Conservation (phyloP, 37 sponge, comb jelly and placozoan genomes). For the Oscarella lobularis region DNA sequence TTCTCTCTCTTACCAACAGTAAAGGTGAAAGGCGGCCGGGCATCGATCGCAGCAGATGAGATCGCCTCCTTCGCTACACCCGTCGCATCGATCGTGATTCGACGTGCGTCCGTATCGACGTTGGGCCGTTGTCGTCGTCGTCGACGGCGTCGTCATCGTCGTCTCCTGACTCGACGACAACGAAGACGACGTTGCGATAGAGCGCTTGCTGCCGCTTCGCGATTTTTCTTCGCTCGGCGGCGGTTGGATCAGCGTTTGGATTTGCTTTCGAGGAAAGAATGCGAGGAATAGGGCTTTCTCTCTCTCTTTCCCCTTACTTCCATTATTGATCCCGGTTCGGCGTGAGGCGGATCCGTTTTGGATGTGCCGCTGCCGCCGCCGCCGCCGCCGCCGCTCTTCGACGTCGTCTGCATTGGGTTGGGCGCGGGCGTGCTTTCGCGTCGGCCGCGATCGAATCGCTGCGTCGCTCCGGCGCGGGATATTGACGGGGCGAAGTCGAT, state of each 20-base stretch:
- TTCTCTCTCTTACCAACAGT: slow-evolving; percentile 74
- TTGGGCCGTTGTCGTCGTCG: too few relatives aligned
- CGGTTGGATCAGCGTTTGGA: slow-evolving; percentile 46
- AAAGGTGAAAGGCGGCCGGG: slow-evolving; percentile 76
- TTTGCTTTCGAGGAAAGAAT: slow-evolving; percentile 41
- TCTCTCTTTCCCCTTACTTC: too few relatives aligned
- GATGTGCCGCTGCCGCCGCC: too few relatives aligned
- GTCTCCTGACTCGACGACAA: not conserved
- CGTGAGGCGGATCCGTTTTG: too few relatives aligned
- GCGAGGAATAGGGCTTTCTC: too few relatives aligned
- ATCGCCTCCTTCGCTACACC: slow-evolving; percentile 78
- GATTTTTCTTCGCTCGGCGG: slow-evolving; percentile 29
- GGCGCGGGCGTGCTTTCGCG: too few relatives aligned
- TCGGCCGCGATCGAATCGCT: too few relatives aligned
- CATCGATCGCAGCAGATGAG: slow-evolving; percentile 87
- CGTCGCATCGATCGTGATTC: slow-evolving; percentile 73
- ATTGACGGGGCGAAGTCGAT: too few relatives aligned
- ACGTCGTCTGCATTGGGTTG: too few relatives aligned
- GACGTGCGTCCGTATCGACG: slow-evolving; percentile 2
- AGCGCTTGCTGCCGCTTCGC: slow-evolving; percentile 13
- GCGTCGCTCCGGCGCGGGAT: too few relatives aligned
- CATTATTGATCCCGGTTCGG: too few relatives aligned
- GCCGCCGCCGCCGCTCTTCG: too few relatives aligned
- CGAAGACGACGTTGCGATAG: not conserved
- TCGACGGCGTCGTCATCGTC: slow-evolving; percentile 16